These are phyloP conservation scores for Agonopterix alstromeriana DNA, from an alignment of 2,888 invertebrate species.

Conservation along the genomic window DNA sequence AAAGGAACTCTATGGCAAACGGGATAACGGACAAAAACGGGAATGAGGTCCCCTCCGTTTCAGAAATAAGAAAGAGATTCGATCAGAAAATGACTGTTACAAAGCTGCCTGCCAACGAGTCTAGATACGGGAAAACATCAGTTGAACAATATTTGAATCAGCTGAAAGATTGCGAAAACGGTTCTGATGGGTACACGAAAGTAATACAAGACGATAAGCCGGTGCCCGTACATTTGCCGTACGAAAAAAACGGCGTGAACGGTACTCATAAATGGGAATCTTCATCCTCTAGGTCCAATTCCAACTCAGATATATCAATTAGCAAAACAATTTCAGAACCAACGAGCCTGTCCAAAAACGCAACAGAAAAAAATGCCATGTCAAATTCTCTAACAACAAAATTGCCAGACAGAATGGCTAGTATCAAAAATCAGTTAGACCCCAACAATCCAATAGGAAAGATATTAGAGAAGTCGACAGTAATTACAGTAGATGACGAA, in stretches of 20 bases:
- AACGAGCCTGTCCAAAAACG: slow-evolving; percentile 49
- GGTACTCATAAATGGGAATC: slow-evolving; percentile 41
- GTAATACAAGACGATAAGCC: slow-evolving; percentile 58
- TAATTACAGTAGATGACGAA: slow-evolving; percentile 64
- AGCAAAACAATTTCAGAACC: slow-evolving; percentile 68
- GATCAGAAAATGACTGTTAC: slow-evolving; percentile 72
- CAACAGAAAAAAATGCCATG: slow-evolving; percentile 48
- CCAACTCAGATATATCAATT: slow-evolving; percentile 61
- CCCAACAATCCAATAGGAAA: slow-evolving; percentile 72
- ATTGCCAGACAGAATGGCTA: slow-evolving; percentile 58
- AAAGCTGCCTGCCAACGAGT: slow-evolving; percentile 60
- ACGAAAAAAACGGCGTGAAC: slow-evolving; percentile 54
- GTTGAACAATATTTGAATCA: slow-evolving; percentile 61
- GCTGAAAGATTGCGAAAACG: slow-evolving; percentile 61
- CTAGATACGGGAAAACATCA: slow-evolving; percentile 43
- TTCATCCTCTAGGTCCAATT: slow-evolving; percentile 52
- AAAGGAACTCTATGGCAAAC: slow-evolving; percentile 54
- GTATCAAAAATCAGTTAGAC: slow-evolving; percentile 67
- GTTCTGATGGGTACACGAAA: slow-evolving; percentile 53
- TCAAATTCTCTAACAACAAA: slow-evolving; percentile 53
- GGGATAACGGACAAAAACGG: slow-evolving; percentile 77
- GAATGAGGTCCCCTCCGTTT: slow-evolving; percentile 75
- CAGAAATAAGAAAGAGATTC: slow-evolving; percentile 76
- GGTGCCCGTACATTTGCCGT: slow-evolving; percentile 65
- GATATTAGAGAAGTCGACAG: slow-evolving; percentile 70